Percentiles rank a stretch among this genome's conserved stretches.
These are phyloP conservation scores for Eupithecia subfuscata DNA, from an alignment of 2,888 invertebrate genomes.

Conservation along the genomic window DNA sequence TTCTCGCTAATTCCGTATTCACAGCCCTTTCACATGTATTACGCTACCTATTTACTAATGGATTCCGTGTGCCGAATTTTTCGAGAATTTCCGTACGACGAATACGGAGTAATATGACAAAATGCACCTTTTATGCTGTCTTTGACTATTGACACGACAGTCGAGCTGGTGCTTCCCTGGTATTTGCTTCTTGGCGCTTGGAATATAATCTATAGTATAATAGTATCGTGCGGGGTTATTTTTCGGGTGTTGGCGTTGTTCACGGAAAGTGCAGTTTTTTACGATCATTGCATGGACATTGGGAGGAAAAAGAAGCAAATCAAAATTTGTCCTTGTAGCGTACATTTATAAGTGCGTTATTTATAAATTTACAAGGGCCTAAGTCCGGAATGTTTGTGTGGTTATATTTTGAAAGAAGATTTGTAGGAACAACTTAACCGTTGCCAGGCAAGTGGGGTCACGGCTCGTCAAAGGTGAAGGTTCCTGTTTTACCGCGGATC, in stretches of 20 bases:
- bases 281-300: neutral
- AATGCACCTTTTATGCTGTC: neutral
- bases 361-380: neutral
- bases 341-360: neutral
- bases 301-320: neutral
- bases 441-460: slow-evolving; percentile 27
- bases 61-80: slow-evolving; percentile 58
- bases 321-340: neutral
- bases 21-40: slow-evolving; percentile 48
- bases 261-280: neutral
- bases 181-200: neutral
- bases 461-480: slow-evolving; percentile 39
- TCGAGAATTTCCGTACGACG: slow-evolving; percentile 18
- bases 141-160: neutral
- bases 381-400: slow-evolving; percentile 6
- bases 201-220: too few relatives aligned
- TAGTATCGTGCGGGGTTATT: neutral
- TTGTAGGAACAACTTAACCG: slow-evolving; percentile 26
- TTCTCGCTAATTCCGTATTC: slow-evolving; percentile 49
- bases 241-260: neutral
- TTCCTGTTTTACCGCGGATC: slow-evolving; percentile 21
- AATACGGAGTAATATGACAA: slow-evolving; percentile 6
- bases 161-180: neutral
- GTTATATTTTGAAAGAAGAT: slow-evolving; percentile 16
- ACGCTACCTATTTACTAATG: slow-evolving; percentile 57